Conservation (phyloP, 1,140 invertebrate species). For the Stegodyphus dumicola region DNA sequence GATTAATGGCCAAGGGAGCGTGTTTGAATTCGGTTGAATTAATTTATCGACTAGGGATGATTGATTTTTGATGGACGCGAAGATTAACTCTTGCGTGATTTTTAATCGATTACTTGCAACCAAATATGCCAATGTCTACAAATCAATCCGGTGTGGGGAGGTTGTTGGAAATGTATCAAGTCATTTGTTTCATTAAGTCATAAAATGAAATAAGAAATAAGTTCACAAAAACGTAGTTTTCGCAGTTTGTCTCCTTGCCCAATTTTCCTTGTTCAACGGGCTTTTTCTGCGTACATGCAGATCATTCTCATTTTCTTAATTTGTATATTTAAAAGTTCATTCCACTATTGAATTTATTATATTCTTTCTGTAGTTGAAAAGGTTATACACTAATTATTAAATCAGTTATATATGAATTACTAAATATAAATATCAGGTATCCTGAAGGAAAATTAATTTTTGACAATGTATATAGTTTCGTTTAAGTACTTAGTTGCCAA, state of each 20-base stretch:
- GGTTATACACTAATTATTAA: too few species aligned
- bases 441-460: too few species aligned
- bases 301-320: too few species aligned
- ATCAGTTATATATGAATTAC: too few species aligned
- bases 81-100: background rate
- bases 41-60: constrained; percentile 23
- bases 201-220: background rate
- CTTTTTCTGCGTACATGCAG: background rate
- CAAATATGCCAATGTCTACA: background rate
- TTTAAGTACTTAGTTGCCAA: too few species aligned
- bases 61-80: constrained; percentile 18
- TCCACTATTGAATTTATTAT: too few species aligned
- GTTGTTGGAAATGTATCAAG: background rate
- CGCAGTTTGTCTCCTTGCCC: background rate
- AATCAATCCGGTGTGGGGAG: background rate
- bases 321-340: too few species aligned
- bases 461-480: too few species aligned
- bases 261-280: background rate
- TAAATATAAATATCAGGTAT: too few species aligned
- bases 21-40: constrained; percentile 29
- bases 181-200: background rate
- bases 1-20: constrained; percentile 22
- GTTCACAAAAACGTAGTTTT: background rate
- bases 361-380: too few species aligned
- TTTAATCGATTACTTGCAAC: background rate